phyloP scores from a whole-genome alignment of 2,888 invertebrate genomes.

The Perdita meconis region DNA sequence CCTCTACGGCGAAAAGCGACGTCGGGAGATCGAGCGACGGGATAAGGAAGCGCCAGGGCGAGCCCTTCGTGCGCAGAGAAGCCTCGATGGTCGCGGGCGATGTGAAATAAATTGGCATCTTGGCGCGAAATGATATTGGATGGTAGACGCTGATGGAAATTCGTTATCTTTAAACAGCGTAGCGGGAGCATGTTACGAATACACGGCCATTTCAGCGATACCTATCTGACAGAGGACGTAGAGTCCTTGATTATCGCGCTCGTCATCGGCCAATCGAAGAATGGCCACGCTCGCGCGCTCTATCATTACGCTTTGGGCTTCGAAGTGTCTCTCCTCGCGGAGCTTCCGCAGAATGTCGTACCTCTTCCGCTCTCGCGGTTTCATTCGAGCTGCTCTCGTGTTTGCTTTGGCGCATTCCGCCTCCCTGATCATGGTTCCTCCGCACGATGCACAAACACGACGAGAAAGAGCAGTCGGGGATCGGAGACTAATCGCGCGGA shows the following conservation, averaged over 20 bases:
- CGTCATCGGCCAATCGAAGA: conserved; percentile 18
- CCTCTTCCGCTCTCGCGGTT: background rate
- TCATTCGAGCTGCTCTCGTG: background rate
- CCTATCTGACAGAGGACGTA: conserved; percentile 35
- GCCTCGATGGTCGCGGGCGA: background rate
- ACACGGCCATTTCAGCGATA: conserved; percentile 27
- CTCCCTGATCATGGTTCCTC: conserved; percentile 26
- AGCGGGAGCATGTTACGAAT: conserved; percentile 15
- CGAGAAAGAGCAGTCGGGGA: background rate
- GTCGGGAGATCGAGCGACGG: too few species aligned
- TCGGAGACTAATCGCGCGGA: conserved; percentile 30
- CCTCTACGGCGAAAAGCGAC: conserved; percentile 6
- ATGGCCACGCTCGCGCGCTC: background rate
- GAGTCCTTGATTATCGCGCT: conserved; percentile 45
- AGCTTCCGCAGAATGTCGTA: conserved; percentile 10
- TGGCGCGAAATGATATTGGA: background rate
- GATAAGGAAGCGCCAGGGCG: background rate
- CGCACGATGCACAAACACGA: background rate
- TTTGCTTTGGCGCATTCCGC: background rate
- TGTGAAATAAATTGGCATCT: background rate
- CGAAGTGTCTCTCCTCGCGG: conserved; percentile 12
- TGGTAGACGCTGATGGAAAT: background rate
- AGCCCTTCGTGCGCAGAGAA: background rate
- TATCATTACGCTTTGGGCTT: background rate
- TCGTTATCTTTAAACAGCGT: conserved; percentile 17